Evolutionary conservation across 2,113 vertebrate species (phyloP), one percentile per base, ranked within the genome.

Genomic region (Phainopepla nitens): DNA sequence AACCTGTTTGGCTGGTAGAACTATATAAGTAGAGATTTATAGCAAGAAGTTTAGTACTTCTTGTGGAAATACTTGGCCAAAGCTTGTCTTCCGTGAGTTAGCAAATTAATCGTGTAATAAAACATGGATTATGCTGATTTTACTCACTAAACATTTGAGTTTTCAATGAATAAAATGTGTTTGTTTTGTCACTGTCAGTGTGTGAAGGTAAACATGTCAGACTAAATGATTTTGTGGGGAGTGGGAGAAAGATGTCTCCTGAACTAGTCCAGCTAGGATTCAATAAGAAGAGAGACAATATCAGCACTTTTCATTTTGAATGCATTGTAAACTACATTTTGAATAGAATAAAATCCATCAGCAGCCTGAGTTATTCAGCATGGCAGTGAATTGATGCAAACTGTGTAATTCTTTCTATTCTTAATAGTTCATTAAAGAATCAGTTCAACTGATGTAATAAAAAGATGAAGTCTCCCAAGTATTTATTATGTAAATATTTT

Each of bases 401-500:
- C 75, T 93, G 68, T 77, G 27, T 90, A 84, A 50, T 87, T 93
- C 42, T 76, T 92, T 97, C 69, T 89, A 6, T 87, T 96, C 85
- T 79, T 89, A 47, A 68, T 76, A 93, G 83, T 90, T 97, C 89
- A 95, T 96, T 97, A 97, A 97, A 90, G 90, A 97, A 96, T 97
- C 94, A 91, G 81, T 97, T 98, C 92, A 96, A 95, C 77, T 89
- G 60, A 96, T 89, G 42, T 64, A 87, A 69, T 85, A 86, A 96
- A 97, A 94, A 96, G 96, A 70, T 97, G 82, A 94, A 92, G 97
- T 95, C 95, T 97, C 97, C 95, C 94, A 93, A 44, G 56, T 98
- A 98, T 95, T 98, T 98, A 97, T 98, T 98, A 97, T 98, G 92
- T 97, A 98, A 97, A 98, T 98, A 98, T 98, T 99, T 98, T 98